Evolutionary conservation across 2,888 invertebrate genomes (phyloP), one percentile per base, ranked within the genome.

Genomic region (Polyommatus iphigenia): DNA sequence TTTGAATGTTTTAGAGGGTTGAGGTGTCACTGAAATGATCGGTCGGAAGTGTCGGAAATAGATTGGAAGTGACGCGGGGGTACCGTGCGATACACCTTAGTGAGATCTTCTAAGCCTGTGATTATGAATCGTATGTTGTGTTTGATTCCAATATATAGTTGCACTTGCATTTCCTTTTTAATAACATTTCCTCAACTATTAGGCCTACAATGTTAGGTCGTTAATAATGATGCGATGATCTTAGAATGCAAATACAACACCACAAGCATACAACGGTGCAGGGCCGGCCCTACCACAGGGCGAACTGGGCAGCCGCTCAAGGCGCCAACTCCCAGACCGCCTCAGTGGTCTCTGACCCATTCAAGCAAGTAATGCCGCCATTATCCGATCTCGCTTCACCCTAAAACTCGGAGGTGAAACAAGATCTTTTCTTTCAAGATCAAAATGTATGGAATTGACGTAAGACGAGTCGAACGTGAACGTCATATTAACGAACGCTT

Each of bases 231-330:
- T 62, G 10, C n/a, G n/a, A 24, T 62, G 29, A 67, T 32, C 29
- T 62, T 13, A 62, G 24, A 67, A 67, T 67, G 67, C 67, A 67
- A 67, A 67, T 67, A 29, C 67, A 67, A 67, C 67, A 67, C 29
- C 29, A 32, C 67, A 67, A 29, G 67, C 67, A 15, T 67, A 32
- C 15, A 46, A 46, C 46, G 10, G 46, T 10, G 46, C 46, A 13
- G 46, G 46, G 41, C 41, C 41, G 13, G 13, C 46, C 46, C 46
- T 46, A 46, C 46, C 10, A 46, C 46, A 46, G 3, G 13, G 10
- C 10, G 24, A 24, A 24, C 24, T 8, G 4, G 24, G 24, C 36
- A 13, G 46, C 10, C 46, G 10, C 46, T 46, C 46, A 46, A 46
- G 46, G 46, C 46, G 10, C 46, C 46, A 46, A 13, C 46, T 46